phyloP scores from a whole-genome alignment of 2,797 vertebrate species.

The Notolabrus celidotus region DNA sequence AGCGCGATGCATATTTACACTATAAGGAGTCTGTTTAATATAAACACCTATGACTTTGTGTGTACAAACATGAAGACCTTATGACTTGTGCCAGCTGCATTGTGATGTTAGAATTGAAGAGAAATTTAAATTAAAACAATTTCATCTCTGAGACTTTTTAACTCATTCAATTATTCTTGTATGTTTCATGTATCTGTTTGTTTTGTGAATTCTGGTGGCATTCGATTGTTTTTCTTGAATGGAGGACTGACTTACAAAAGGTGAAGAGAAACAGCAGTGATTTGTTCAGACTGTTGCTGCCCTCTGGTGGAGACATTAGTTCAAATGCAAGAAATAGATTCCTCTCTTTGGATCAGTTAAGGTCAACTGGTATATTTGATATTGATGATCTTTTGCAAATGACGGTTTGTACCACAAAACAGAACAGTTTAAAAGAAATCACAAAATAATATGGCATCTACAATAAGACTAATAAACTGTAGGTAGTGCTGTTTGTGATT shows the following conservation, averaged over 20 bases:
- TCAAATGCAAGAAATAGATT: neutral
- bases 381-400: slow-evolving; percentile 4
- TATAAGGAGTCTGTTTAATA: slow-evolving; percentile 15
- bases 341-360: neutral
- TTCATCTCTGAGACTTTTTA: neutral
- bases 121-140: neutral
- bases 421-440: no score
- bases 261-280: slow-evolving; percentile 1
- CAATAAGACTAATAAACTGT: slow-evolving; percentile 11
- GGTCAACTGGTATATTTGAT: neutral
- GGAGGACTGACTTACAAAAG: slow-evolving; percentile 6
- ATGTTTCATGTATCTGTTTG: neutral
- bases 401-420: slow-evolving; percentile 7
- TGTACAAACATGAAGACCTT: neutral
- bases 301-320: slow-evolving; percentile 69
- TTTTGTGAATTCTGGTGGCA: neutral
- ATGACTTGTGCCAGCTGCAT: neutral
- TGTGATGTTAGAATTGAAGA: slow-evolving; percentile 7
- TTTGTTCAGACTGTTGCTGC: slow-evolving; percentile 75
- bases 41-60: slow-evolving; percentile 10
- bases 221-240: slow-evolving; percentile 17
- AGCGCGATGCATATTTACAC: slow-evolving; percentile 35
- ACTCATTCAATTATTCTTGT: neutral
- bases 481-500: neutral
- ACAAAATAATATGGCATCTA: neutral